phyloP scores from a whole-genome alignment of 2,888 invertebrate species.

The Melolontha melolontha region DNA sequence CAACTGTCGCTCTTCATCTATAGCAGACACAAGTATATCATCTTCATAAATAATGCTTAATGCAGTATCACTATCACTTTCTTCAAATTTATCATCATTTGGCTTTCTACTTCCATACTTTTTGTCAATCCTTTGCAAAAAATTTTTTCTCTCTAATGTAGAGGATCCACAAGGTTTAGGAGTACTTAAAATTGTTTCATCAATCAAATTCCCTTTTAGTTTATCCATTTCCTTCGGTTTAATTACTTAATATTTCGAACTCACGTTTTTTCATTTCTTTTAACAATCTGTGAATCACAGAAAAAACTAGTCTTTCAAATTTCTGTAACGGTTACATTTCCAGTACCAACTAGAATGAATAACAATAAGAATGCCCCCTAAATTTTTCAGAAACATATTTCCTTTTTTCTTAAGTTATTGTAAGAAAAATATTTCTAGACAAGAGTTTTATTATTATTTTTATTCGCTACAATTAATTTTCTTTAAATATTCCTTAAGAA shows the following conservation, averaged over 20 bases:
- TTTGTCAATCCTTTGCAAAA: conserved; percentile 39
- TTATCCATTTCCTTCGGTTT: background rate
- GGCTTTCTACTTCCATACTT: conserved; percentile 26
- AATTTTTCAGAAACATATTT: too few species aligned
- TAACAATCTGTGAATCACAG: too few species aligned
- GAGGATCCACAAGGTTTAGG: conserved; percentile 65
- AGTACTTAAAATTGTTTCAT: conserved; percentile 52
- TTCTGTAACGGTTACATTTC: too few species aligned
- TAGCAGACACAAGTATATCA: background rate
- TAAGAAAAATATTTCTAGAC: too few species aligned
- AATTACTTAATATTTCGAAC: background rate
- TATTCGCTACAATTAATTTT: too few species aligned
- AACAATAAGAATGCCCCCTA: too few species aligned
- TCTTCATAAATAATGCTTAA: conserved; percentile 33
- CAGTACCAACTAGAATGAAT: too few species aligned
- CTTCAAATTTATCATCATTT: conserved; percentile 29
- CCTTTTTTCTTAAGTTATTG: too few species aligned
- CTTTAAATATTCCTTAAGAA: too few species aligned
- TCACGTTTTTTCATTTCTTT: too few species aligned
- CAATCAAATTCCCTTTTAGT: conserved; percentile 42
- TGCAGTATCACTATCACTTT: conserved; percentile 11
- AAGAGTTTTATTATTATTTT: too few species aligned
- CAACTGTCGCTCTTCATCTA: conserved; percentile 50
- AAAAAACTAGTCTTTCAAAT: background rate
- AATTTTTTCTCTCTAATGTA: conserved; percentile 61